These are phyloP conservation scores for Steinernema feltiae DNA, from an alignment of 1,140 invertebrate species.

Conservation along the genomic window DNA sequence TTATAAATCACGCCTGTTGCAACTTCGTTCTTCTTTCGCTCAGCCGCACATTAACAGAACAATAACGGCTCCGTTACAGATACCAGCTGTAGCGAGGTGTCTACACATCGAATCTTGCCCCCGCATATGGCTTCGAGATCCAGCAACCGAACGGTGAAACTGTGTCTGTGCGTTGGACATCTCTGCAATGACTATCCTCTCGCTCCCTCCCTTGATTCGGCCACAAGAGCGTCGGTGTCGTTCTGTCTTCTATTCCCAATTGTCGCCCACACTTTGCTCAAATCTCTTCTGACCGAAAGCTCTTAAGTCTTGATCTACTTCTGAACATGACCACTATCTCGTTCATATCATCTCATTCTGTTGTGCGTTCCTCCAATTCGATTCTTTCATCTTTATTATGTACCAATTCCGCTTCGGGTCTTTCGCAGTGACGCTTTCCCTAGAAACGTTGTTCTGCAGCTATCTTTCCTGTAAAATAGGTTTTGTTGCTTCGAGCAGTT, in stretches of 20 bases:
- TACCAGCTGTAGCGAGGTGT: conserved; percentile 4
- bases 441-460: not conserved
- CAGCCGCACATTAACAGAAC: not conserved
- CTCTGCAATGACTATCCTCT: conserved; percentile 6
- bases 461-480: too few relatives aligned
- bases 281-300: not conserved
- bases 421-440: too few relatives aligned
- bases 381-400: not conserved
- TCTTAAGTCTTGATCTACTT: not conserved
- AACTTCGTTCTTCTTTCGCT: not conserved
- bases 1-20: conserved; percentile 5
- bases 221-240: not conserved
- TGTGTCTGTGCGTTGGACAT: not conserved
- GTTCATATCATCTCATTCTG: not conserved
- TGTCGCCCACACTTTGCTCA: not conserved
- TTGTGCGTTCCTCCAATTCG: not conserved
- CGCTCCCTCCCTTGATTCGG: not conserved
- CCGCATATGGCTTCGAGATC: not conserved
- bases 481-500: too few relatives aligned
- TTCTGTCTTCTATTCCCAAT: not conserved
- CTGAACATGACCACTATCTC: not conserved
- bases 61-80: not conserved
- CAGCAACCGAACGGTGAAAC: conserved; percentile 2
- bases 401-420: not conserved
- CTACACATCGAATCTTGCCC: not conserved